Evolutionary conservation across 1,140 invertebrate genomes (phyloP), one percentile per base, ranked within the genome.

Genomic region (Papilio polyxenes): DNA sequence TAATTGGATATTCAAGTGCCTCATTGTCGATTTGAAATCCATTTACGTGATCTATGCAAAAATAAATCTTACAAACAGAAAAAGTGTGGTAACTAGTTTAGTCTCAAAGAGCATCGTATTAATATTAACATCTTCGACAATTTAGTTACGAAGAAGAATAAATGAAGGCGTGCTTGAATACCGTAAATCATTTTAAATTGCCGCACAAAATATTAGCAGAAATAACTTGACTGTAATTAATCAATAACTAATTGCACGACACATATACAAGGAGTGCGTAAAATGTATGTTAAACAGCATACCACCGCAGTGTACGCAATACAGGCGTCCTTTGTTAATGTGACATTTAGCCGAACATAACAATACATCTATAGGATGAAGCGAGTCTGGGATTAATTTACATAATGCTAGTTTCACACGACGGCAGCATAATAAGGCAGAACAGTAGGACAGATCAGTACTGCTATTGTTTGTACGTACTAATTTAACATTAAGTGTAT

Each of bases 291-390:
- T 72, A 72, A 62, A 65, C 56, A 79, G 31, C 31, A 79, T 78
- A 78, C 76, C 53, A 62, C 51, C 20, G 53, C 56, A 78, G 23
- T 31, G 11, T 44, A 79, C 77, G 77, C 77, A 79, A 65, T 23
- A 48, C 56, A 79, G 53, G 77, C 77, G 17, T 44, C 53, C 53
- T 79, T 79, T 72, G 77, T 79, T 59, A 79, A 79, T 79, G 77
- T 79, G 77, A 79, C 77, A 79, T 79, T 79, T 79, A 79, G 53
- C 37, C 37, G 77, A 79, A 79, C 77, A 79, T 79, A 79, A 79
- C 77, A 59, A 62, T 79, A 79, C 77, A 62, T 79, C 77, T 65
- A 79, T 79, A 79, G 77, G 37, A 62, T 79, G 53, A 79, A 62
- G 51, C 56, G 75, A 62, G 77, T 62, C 77, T 79, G 56, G 77